These are phyloP conservation scores for Ochlodes sylvanus DNA, from an alignment of 2,888 invertebrate genomes.

Conservation along the genomic window DNA sequence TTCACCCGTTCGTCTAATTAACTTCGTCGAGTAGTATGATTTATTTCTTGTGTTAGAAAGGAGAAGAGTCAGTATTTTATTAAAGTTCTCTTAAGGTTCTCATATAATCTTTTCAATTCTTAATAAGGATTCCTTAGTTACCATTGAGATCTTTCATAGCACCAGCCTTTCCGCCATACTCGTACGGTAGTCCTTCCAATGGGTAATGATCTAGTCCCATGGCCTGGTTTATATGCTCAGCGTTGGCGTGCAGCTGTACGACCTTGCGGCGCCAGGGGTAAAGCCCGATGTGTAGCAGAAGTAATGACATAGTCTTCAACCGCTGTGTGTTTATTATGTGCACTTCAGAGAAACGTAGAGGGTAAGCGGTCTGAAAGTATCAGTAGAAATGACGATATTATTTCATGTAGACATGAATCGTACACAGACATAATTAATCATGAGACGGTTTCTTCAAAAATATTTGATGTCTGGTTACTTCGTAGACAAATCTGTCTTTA, in stretches of 20 bases:
- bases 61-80: too few species aligned
- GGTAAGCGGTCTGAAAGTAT: conserved; percentile 90
- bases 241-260: conserved; percentile 64
- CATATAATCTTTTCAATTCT: too few species aligned
- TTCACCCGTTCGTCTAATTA: too few species aligned
- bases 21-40: too few species aligned
- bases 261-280: conserved; percentile 77
- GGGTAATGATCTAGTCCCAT: conserved; percentile 87
- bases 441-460: background rate
- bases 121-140: conserved; percentile 49
- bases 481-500: too few species aligned
- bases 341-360: conserved; percentile 92
- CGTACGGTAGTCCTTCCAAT: conserved; percentile 90
- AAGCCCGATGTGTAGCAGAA: conserved; percentile 74
- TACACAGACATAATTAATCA: too few species aligned
- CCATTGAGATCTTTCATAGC: conserved; percentile 89
- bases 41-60: too few species aligned
- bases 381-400: background rate
- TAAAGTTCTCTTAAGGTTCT: too few species aligned
- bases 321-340: conserved; percentile 91
- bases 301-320: conserved; percentile 89
- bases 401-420: too few species aligned
- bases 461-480: background rate
- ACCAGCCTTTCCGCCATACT: conserved; percentile 93
- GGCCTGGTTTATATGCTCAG: conserved; percentile 64